Base-by-base conservation (phyloP, 2,113 vertebrate species). In the Muntiacus reevesi region DNA sequence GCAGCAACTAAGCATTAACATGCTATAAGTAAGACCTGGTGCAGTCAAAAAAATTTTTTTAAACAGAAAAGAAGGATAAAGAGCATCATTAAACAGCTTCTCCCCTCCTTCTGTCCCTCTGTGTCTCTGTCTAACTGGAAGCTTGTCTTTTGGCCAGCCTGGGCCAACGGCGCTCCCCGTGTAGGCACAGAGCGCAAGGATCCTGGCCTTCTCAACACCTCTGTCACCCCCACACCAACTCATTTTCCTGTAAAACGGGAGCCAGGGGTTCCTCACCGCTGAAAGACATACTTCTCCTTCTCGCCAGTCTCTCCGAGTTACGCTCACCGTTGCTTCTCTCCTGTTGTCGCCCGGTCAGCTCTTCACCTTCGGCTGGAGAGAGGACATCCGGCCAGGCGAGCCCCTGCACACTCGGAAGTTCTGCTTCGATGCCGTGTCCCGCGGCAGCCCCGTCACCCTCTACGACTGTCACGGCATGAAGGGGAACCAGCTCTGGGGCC, bases 381-480 rank as follows among this genome's bases (percentile, higher is more conserved):
- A 99, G 97, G 99, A 99, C 64, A 99, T 99, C 89, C 99, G 99
- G 15, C 99, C 99, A 0, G 99, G 99, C 6, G 99, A 99, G 92
- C 99, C 99, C 0, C 98, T 99, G 71, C 99, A 99, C 98, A 99
- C 99, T 76, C 99, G 99, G 16, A 99, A 99, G 84, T 99, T 99
- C 98, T 99, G 99, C 98, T 99, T 99, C 0, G 99, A 99, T 0
- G 99, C 99, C 0, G 96, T 99, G 97, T 99, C 99, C 0, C 99
- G 99, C 98, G 99, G 95, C 71, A 99, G 99, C 97, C 98, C 99
- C 0, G 99, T 99, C 97, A 99, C 99, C 0, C 99, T 99, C 16
- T 99, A 99, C 27, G 99, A 99, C 98, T 99, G 99, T 84, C 99
- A 99, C 0, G 99, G 99, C 67, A 99, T 99, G 99, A 99, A 99